Evolutionary conservation across 2,797 vertebrate species (phyloP), one percentile per base, ranked within the genome.

Genomic region (Borostomias antarcticus): DNA sequence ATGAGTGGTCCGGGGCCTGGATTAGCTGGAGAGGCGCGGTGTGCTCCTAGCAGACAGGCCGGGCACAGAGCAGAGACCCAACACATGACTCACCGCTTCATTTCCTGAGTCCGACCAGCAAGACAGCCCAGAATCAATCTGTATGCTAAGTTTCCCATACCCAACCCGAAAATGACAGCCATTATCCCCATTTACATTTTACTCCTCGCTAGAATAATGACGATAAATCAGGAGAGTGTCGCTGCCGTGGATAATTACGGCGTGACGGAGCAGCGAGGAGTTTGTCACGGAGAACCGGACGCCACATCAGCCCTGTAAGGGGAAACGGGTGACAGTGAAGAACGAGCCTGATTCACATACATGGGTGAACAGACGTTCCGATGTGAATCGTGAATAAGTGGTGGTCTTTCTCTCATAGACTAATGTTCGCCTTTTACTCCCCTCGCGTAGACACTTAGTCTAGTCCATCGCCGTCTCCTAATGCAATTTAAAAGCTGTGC

Each of bases 151-250:
- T 83, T 86, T 72, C 68, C 66, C 74, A 61, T 72, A 76, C 80
- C 86, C 82, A 88, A 83, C 72, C 79, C 70, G 73, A 83, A 90
- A 92, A 90, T 86, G 88, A 90, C 86, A 86, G 80, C 82, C 86
- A 88, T 92, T 91, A 90, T 83, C 72, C 77, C 87, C 79, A 92
- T 93, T 92, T 93, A 89, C 87, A 91, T 92, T 91, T 92, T 87
- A 88, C 90, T 82, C 81, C 66, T 5, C 62, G 76, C 80, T 85
- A 80, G 81, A 90, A 90, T 85, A 88, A 90, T 89, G 81, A 85
- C 74, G 85, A 89, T 93, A 89, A 88, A 93, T 94, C 91, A 91
- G 72, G 3, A 11, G 57, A 60, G 4, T 85, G 87, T 88, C 86
- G 73, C 51, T 72, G 83, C 71, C 74, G 89, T 64, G 23, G 80